Conservation (phyloP, 1,140 invertebrate species). For the Wiebesia pumilae region DNA sequence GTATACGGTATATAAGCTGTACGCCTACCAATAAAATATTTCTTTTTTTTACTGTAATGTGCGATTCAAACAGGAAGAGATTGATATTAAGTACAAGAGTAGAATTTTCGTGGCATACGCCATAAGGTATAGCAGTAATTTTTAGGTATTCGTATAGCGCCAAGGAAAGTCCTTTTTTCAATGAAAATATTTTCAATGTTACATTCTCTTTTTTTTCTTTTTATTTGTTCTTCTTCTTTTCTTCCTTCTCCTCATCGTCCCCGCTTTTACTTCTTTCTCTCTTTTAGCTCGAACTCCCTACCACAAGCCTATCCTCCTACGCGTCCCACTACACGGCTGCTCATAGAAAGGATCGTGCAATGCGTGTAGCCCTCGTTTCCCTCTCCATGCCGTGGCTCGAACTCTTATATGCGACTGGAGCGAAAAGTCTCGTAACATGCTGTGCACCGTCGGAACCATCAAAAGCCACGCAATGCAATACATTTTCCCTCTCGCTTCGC, state of each 20-base stretch:
- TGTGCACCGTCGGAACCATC: constrained; percentile 14
- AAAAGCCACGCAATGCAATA: constrained; percentile 26
- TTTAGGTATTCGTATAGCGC: not conserved
- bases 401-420: not conserved
- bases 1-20: not conserved
- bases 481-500: constrained; percentile 17
- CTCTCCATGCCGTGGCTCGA: constrained; percentile 7
- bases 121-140: not conserved
- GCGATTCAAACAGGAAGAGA: not conserved
- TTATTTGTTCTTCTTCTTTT: constrained; percentile 1
- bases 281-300: not conserved
- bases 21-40: not conserved
- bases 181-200: constrained; percentile 43
- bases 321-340: constrained; percentile 22
- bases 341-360: constrained; percentile 21
- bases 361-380: constrained; percentile 34
- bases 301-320: constrained; percentile 21
- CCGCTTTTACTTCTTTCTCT: constrained; percentile 34
- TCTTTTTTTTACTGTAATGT: not conserved
- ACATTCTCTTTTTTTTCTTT: constrained; percentile 36
- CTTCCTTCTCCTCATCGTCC: constrained; percentile 15
- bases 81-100: not conserved
- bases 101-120: not conserved
- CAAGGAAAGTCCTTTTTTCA: constrained; percentile 27
- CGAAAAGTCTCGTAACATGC: constrained; percentile 22